Base-by-base conservation (phyloP, 2,888 invertebrate species). In the Blera fallax region DNA sequence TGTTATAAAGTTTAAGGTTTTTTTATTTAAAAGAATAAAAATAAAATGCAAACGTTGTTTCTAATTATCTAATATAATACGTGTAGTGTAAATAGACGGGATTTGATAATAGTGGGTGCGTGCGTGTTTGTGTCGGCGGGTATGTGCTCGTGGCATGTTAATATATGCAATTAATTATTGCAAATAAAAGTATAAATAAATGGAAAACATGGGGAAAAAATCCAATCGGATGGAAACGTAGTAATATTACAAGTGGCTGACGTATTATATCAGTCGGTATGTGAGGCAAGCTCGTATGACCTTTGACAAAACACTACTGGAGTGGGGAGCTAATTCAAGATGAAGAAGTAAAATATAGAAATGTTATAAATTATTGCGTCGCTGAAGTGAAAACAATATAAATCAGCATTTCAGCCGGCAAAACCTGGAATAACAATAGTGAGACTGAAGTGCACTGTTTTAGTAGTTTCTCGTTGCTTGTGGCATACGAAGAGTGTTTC, bases 21-120 rank as follows among this genome's bases (percentile, higher is more conserved):
- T 54, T 65, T 40, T 37, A 27, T 32, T 40, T 50, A 54, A 34
- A 40, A 21, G 62, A 52, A 76, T 69, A 29, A 40, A 52, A 54
- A 16, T 32, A 7, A 34, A 70, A 32, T 78, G 37, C 69, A 58
- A 79, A 21, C 45, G 67, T 52, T 81, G 70, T 67, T 81, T 72
- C 67, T 72, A 85, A 85, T 81, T 85, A 85, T 81, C 85, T 85
- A 76, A 85, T 85, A 80, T 72, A 81, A 72, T 80, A 85, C 60
- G 72, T 80, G 70, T 65, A 80, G 70, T 65, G 65, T 76, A 70
- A 85, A 80, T 81, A 76, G 40, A 56, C 64, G 58, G 29, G 54
- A 72, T 67, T 85, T 72, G 81, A 77, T 85, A 80, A 85, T 85
- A 81, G 62, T 81, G 27, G 48, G 50, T 56, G 65, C 40, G 60